Evolutionary conservation across 2,797 vertebrate species (phyloP), one percentile per base, ranked within the genome.

Genomic region (Vultur gryphus): DNA sequence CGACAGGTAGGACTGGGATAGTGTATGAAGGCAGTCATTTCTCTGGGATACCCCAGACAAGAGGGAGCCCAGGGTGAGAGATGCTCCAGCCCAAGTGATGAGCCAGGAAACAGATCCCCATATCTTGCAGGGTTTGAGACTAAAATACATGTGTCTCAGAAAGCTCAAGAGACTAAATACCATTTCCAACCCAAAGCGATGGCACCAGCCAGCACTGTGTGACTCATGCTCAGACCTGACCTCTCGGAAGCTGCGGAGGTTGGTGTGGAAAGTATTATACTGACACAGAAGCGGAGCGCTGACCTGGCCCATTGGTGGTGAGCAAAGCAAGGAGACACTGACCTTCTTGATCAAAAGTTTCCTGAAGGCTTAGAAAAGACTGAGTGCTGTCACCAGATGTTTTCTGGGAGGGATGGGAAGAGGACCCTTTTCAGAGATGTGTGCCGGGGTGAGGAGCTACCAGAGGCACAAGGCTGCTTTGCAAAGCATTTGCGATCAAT

Each of bases 161-260:
- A 87, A 61, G 43, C 33, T 70, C 52, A 37, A 54, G 73, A 81
- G 66, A 67, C 70, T 73, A 61, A 89, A 33, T n/a, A 15, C 12
- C 1, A 0, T 84, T 94, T 87, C 70, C 37, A 75, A 29, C 12
- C 4, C 2, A 0, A 82, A 84, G 48, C 3, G 1, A 64, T 25
- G 71, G 62, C 73, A 87, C 35, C 48, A 24, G 88, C 57, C 62
- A 44, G 48, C 33, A 28, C 57, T 21, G 33, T 16, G 52, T 70
- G 78, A 67, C 78, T 91, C 52, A 29, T 4, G 31, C 72, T 46
- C 11, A 80, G 64, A 33, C 29, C 51, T 73, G 81, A 81, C 81
- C 78, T 49, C 73, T 78, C 10, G 2, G 51, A 69, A 62, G 39
- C 73, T 44, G 29, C 3, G 2, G 70, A 73, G 65, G 20, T 8